Evolutionary conservation across 1,140 invertebrate genomes (phyloP).

Genomic region (Bombus balteatus): DNA sequence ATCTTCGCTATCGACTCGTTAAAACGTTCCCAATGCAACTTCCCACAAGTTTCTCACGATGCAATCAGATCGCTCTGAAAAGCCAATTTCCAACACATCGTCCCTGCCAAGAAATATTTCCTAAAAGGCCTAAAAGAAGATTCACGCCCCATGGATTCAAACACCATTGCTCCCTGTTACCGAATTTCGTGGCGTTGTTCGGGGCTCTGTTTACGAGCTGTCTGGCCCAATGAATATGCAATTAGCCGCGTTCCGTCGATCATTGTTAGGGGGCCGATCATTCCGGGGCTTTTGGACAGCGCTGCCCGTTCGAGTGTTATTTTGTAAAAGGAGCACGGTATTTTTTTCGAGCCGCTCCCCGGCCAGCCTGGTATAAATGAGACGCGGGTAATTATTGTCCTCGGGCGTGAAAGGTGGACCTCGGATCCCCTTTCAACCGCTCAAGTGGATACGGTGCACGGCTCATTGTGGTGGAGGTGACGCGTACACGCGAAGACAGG

Average conservation of each 20-base stretch:
- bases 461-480: conserved; percentile 33
- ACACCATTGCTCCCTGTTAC: neutral
- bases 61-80: neutral
- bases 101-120: too few relatives aligned
- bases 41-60: neutral
- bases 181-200: neutral
- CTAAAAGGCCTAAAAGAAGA: neutral
- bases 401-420: conserved; percentile 55
- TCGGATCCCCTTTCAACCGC: conserved; percentile 50
- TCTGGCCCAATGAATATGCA: conserved; percentile 17
- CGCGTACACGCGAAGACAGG: conserved; percentile 11
- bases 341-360: conserved; percentile 3
- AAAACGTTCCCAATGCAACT: neutral
- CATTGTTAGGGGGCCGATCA: conserved; percentile 11
- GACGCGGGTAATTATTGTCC: conserved; percentile 54
- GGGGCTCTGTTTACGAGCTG: conserved; percentile 22
- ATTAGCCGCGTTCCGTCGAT: conserved; percentile 40
- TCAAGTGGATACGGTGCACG: conserved; percentile 47
- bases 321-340: conserved; percentile 27
- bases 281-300: conserved; percentile 12
- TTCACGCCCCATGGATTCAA: too few relatives aligned
- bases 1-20: too few relatives aligned
- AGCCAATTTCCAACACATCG: neutral
- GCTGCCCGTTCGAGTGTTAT: conserved; percentile 22
- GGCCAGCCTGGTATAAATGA: conserved; percentile 37